phyloP scores from a whole-genome alignment of 2,888 invertebrate species.

The Neuroscelio doddi region DNA sequence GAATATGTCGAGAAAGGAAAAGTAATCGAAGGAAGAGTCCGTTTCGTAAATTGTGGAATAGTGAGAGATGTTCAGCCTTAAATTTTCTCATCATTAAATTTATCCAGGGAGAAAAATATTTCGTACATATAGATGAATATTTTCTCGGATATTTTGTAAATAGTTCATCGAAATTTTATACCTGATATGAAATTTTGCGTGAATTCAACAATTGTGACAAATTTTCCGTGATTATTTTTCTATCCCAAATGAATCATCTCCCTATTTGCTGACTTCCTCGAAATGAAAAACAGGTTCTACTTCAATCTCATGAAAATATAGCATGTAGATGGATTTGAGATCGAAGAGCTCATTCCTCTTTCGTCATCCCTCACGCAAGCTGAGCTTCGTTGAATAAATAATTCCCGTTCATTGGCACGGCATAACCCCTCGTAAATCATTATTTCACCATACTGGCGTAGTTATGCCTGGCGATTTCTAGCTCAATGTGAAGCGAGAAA shows the following conservation, averaged over 20 bases:
- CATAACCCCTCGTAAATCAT: slow-evolving; percentile 47
- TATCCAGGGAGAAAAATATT: too few species aligned
- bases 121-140: too few species aligned
- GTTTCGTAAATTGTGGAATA: background rate
- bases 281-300: slow-evolving; percentile 25
- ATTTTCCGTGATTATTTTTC: slow-evolving; percentile 20
- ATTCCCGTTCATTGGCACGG: slow-evolving; percentile 40
- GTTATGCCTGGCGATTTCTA: slow-evolving; percentile 33
- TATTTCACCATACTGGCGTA: slow-evolving; percentile 37
- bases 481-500: slow-evolving; percentile 23
- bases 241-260: slow-evolving; percentile 17
- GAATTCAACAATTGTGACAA: too few species aligned
- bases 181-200: too few species aligned
- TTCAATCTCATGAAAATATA: slow-evolving; percentile 4
- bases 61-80: background rate
- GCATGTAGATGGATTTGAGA: slow-evolving; percentile 25
- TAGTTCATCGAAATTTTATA: too few species aligned
- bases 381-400: slow-evolving; percentile 39
- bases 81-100: slow-evolving; percentile 6
- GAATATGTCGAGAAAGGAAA: too few species aligned
- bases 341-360: slow-evolving; percentile 32
- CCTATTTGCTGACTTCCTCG: slow-evolving; percentile 11
- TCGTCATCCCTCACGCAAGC: slow-evolving; percentile 27
- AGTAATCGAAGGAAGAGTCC: background rate
- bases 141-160: too few species aligned